A percentile compares a stretch with the other conserved stretches of the same genome.
Evolutionary conservation across 2,113 vertebrate genomes (phyloP).

Genomic region (Lepus americanus): DNA sequence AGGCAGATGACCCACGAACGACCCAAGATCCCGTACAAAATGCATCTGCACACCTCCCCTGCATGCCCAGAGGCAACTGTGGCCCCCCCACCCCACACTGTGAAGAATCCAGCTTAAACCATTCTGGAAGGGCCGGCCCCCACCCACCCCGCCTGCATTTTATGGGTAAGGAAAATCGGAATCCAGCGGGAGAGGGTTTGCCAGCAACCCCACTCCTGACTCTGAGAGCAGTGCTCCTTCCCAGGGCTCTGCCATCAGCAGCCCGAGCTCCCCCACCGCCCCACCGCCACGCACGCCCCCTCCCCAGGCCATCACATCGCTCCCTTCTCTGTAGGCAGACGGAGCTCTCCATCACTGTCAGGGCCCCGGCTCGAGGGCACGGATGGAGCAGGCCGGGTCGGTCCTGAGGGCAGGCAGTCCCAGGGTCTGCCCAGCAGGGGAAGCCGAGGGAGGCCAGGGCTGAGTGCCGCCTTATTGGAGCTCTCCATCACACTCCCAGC

Average conservation of each 20-base stretch:
- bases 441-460: constrained; percentile 68
- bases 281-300: neutral
- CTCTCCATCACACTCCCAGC: constrained; percentile 81
- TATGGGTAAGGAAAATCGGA: neutral
- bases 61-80: neutral
- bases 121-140: neutral
- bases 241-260: neutral
- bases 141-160: neutral
- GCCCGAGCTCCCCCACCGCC: neutral
- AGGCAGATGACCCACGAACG: fast-evolving
- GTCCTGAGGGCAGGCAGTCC: neutral
- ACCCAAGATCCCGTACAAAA: neutral
- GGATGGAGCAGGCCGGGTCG: neutral
- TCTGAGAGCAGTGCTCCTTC: neutral
- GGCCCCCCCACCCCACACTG: neutral
- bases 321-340: neutral
- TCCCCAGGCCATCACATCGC: neutral
- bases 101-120: neutral
- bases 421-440: neutral
- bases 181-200: neutral
- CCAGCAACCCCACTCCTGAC: neutral
- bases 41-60: neutral
- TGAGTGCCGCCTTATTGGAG: constrained; percentile 79
- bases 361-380: neutral
- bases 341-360: constrained; percentile 37